Evolutionary conservation across 2,113 vertebrate genomes (phyloP).

Genomic region (Bagarius yarrelli): DNA sequence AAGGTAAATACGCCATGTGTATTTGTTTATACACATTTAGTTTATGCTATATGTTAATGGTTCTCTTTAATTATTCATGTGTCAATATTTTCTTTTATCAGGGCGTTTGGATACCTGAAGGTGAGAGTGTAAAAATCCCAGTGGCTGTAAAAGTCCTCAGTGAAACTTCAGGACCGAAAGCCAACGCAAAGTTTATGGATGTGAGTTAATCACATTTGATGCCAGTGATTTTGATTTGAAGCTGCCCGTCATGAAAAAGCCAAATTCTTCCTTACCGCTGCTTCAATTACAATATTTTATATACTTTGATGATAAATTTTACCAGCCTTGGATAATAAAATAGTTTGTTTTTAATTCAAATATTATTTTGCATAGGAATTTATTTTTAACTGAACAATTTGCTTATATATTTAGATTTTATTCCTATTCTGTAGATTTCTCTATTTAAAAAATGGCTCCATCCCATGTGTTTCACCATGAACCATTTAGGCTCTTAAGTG

Average conservation of each 20-base stretch:
- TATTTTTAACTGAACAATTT: no score
- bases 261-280: no score
- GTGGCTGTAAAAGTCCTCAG: slow-evolving; percentile 87
- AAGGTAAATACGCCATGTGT: slow-evolving; percentile 67
- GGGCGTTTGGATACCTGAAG: slow-evolving; percentile 87
- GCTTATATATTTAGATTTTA: no score
- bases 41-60: neutral
- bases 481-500: neutral
- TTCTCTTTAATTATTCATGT: no score
- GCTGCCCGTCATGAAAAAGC: no score
- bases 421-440: neutral
- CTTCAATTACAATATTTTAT: no score
- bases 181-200: slow-evolving; percentile 86
- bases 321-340: no score
- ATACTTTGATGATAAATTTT: no score
- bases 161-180: slow-evolving; percentile 82
- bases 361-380: no score
- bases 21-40: neutral
- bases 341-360: no score
- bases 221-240: neutral
- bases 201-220: slow-evolving; percentile 64
- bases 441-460: no score
- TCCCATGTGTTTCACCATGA: neutral
- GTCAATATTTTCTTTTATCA: slow-evolving; percentile 47
- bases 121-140: slow-evolving; percentile 85